Evolutionary conservation across 2,113 vertebrate genomes (phyloP).

Genomic region (Stigmatopora argus): DNA sequence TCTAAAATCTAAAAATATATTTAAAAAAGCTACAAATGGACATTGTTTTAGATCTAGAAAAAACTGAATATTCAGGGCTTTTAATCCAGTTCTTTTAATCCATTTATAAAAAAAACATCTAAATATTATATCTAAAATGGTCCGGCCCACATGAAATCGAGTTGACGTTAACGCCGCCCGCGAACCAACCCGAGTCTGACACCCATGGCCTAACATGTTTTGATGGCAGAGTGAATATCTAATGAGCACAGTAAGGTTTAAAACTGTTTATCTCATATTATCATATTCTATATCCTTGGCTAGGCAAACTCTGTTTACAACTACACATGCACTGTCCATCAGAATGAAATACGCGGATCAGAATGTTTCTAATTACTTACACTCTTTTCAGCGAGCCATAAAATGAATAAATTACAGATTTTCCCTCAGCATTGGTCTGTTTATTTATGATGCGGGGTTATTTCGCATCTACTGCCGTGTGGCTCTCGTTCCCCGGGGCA

Average conservation of each 20-base stretch:
- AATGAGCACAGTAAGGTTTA: constrained; percentile 18
- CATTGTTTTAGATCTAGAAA: too few species aligned
- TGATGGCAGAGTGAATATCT: constrained; percentile 23
- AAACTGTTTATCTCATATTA: constrained; percentile 32
- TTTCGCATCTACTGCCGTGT: constrained; percentile 39
- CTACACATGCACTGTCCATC: constrained; percentile 16
- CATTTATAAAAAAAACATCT: too few species aligned
- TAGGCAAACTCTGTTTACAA: constrained; percentile 41
- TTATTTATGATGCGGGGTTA: constrained; percentile 59
- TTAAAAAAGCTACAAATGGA: too few species aligned
- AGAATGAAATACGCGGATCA: constrained; percentile 46
- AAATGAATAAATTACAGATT: constrained; percentile 60
- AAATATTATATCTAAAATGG: too few species aligned
- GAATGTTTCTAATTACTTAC: constrained; percentile 57
- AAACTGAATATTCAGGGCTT: too few species aligned
- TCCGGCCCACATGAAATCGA: too few species aligned
- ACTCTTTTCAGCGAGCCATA: constrained; percentile 54
- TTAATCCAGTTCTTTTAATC: too few species aligned
- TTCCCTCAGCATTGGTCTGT: constrained; percentile 44
- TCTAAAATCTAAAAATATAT: too few species aligned
- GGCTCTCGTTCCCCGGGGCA: constrained; percentile 42
- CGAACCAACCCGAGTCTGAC: too few species aligned
- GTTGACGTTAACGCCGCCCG: too few species aligned
- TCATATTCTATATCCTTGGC: constrained; percentile 22
- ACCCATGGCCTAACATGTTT: constrained; percentile 1